Percentiles rank a stretch among this genome's conserved stretches.
phyloP scores from a whole-genome alignment of 2,888 invertebrate genomes.

The Cataglyphis cursor region DNA sequence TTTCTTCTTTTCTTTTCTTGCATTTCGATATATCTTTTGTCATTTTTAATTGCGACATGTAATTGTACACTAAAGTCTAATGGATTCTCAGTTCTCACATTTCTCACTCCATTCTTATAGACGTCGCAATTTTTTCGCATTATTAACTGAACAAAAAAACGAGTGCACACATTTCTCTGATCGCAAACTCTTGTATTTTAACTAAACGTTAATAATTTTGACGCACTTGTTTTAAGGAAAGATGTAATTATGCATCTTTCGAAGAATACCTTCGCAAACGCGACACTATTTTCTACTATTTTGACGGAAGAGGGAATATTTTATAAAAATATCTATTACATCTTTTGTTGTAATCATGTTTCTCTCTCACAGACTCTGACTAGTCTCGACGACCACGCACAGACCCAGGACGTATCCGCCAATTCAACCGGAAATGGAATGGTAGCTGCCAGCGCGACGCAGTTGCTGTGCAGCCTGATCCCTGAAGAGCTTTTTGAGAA shows the following conservation, averaged over 20 bases:
- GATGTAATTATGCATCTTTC: neutral
- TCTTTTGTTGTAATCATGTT: neutral
- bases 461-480: conserved; percentile 87
- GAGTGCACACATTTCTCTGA: neutral
- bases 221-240: neutral
- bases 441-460: conserved; percentile 87
- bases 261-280: neutral
- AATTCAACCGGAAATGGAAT: conserved; percentile 84
- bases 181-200: neutral
- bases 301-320: neutral
- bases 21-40: conserved; percentile 28
- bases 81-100: conserved; percentile 26
- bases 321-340: neutral
- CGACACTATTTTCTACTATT: neutral
- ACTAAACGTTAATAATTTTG: neutral
- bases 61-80: conserved; percentile 40
- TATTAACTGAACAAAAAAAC: neutral
- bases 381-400: conserved; percentile 81
- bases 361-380: conserved; percentile 78
- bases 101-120: neutral
- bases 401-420: conserved; percentile 81
- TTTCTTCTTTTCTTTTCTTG: neutral
- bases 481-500: conserved; percentile 87
- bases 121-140: neutral
- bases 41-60: conserved; percentile 21